Percentiles rank a stretch among this genome's conserved stretches.
Conservation (phyloP, 2,797 vertebrate species). For the Adelosebastes latens region DNA sequence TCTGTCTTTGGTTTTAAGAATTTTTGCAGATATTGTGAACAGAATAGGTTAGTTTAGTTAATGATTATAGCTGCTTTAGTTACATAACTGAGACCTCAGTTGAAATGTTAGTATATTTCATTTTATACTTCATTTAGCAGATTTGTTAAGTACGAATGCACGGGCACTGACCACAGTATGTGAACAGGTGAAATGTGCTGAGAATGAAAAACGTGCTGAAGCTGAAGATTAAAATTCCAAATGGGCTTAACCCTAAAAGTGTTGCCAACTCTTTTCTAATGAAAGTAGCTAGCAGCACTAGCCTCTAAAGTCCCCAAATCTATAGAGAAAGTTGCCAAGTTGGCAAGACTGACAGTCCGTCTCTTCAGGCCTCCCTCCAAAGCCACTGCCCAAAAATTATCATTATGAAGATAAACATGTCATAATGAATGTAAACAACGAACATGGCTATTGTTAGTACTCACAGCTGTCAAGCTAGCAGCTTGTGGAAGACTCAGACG, state of each 20-base stretch:
- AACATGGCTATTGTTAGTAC: no score
- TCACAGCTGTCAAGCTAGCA: no score
- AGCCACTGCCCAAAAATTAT: no score
- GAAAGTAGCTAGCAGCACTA: no score
- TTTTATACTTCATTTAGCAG: not conserved
- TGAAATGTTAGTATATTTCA: not conserved
- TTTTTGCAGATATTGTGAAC: not conserved
- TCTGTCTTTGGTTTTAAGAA: not conserved
- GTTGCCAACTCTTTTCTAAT: no score
- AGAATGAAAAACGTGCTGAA: not conserved
- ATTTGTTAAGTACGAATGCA: not conserved
- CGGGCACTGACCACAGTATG: not conserved
- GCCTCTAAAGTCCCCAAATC: no score
- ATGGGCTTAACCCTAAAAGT: not conserved
- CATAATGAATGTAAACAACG: no score
- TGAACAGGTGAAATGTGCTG: not conserved
- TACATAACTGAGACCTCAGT: not conserved
- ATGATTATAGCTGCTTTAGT: not conserved
- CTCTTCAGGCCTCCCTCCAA: no score
- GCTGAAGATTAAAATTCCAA: not conserved
- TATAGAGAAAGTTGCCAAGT: no score
- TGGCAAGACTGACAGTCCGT: no score
- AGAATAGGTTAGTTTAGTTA: not conserved
- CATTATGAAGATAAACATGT: no score
- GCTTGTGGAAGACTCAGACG: no score